Conservation (phyloP, 2,888 invertebrate genomes). For the Chrysolina haemoptera region DNA sequence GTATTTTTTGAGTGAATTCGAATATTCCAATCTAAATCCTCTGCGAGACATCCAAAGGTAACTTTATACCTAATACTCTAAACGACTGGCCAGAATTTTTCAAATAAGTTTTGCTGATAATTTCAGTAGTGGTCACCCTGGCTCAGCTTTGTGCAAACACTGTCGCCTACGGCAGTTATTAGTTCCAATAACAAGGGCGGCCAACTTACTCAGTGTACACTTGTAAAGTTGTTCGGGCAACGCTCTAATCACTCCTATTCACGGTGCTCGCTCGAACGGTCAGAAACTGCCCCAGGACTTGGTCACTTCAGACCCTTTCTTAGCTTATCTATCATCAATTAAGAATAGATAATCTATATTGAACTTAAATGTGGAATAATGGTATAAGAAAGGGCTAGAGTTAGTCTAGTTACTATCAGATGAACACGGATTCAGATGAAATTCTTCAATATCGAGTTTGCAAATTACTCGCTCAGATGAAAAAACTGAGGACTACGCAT, state of each 20-base stretch:
- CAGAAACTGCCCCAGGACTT: conserved; percentile 61
- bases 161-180: conserved; percentile 64
- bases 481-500: too few species aligned
- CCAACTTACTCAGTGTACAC: conserved; percentile 59
- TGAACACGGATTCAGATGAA: neutral
- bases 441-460: too few species aligned
- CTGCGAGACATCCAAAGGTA: neutral
- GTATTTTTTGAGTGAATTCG: too few species aligned
- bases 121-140: conserved; percentile 59
- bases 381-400: conserved; percentile 1
- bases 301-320: conserved; percentile 62
- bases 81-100: conserved; percentile 15
- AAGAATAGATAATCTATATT: conserved; percentile 60
- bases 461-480: neutral
- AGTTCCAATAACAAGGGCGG: conserved; percentile 66
- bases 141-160: conserved; percentile 59
- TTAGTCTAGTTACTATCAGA: neutral
- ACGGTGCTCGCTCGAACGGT: conserved; percentile 53
- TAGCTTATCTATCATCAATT: conserved; percentile 64
- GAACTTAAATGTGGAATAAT: conserved; percentile 40
- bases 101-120: conserved; percentile 23
- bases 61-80: conserved; percentile 23
- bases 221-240: conserved; percentile 59
- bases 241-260: conserved; percentile 66
- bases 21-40: too few species aligned